Evolutionary conservation across 1,140 invertebrate species (phyloP).

Genomic region (Popillia japonica): DNA sequence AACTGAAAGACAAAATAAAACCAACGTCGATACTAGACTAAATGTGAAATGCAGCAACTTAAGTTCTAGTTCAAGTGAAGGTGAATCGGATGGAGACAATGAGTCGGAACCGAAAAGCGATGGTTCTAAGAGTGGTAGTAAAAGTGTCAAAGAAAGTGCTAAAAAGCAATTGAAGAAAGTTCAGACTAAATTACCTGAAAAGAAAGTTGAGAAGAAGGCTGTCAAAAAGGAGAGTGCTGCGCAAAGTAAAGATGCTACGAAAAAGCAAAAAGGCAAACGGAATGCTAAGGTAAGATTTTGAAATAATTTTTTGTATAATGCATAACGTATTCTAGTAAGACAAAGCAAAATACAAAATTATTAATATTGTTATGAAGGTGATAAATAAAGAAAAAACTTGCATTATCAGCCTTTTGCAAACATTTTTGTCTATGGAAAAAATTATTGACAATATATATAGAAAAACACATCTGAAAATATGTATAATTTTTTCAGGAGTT

Average conservation of each 20-base stretch:
- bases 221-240: neutral
- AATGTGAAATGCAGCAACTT: constrained; percentile 28
- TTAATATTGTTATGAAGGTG: no score
- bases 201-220: constrained; percentile 43
- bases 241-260: constrained; percentile 7
- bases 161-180: constrained; percentile 40
- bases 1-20: constrained; percentile 40
- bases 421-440: no score
- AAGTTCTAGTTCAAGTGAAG: constrained; percentile 48
- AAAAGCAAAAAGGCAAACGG: constrained; percentile 38
- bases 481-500: no score
- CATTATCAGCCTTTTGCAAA: no score
- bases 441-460: no score
- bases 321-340: no score
- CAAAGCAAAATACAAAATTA: no score
- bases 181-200: constrained; percentile 5
- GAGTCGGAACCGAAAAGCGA: constrained; percentile 48
- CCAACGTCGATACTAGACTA: neutral
- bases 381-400: no score
- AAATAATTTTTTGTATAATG: neutral
- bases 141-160: constrained; percentile 39
- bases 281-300: constrained; percentile 31
- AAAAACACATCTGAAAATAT: no score
- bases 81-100: constrained; percentile 55
- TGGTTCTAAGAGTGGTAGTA: constrained; percentile 38